phyloP scores from a whole-genome alignment of 2,888 invertebrate species.

The Spisula subtruncata region DNA sequence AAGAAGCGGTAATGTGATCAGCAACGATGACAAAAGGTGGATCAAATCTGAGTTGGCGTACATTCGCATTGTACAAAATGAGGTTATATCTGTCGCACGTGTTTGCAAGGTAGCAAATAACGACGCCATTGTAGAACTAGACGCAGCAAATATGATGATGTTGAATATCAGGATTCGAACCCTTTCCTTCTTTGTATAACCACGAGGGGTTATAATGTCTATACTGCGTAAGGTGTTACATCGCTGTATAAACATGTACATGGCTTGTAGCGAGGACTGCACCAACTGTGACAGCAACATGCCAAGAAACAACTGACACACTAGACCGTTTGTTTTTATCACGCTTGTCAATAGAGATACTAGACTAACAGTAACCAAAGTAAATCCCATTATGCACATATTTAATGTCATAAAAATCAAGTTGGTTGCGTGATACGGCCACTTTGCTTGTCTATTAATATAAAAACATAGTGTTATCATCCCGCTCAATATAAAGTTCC shows the following conservation, averaged over 20 bases:
- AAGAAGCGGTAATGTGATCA: neutral
- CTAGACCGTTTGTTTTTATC: neutral
- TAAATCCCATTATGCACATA: slow-evolving; percentile 24
- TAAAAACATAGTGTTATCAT: neutral
- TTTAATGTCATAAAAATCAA: slow-evolving; percentile 10
- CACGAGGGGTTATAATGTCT: neutral
- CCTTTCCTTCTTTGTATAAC: neutral
- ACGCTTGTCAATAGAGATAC: neutral
- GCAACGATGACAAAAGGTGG: neutral
- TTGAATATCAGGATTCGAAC: neutral
- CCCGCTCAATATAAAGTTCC: slow-evolving; percentile 9
- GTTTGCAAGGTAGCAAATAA: neutral
- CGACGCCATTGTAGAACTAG: neutral
- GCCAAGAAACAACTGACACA: neutral
- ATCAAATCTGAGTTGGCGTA: neutral
- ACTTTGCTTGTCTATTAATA: neutral
- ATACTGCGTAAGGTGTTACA: neutral
- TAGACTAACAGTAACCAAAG: neutral
- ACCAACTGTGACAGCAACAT: neutral
- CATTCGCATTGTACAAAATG: neutral
- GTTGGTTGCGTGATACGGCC: slow-evolving; percentile 4
- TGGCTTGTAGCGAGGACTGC: neutral
- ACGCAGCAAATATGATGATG: neutral
- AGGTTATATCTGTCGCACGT: neutral
- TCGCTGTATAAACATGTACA: neutral